Evolutionary conservation across 2,113 vertebrate genomes (phyloP).

Genomic region (Rhea americana): DNA sequence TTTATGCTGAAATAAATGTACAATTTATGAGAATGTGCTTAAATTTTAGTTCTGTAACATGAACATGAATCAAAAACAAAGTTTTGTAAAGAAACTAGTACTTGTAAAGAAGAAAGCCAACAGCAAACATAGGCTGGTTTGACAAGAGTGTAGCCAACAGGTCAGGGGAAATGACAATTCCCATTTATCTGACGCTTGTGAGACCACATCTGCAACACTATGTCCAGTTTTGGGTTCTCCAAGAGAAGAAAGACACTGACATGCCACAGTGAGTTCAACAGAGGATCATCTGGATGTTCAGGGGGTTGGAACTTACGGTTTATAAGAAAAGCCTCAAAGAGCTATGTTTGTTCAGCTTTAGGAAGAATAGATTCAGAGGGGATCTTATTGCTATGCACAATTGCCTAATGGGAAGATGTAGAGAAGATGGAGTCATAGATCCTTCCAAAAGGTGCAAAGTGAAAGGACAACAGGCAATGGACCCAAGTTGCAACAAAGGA

Average conservation of each 20-base stretch:
- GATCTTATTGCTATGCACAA: neutral
- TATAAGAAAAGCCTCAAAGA: neutral
- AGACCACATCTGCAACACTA: neutral
- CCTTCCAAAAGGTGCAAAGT: neutral
- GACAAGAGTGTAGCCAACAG: neutral
- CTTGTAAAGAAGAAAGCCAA: neutral
- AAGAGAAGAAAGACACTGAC: neutral
- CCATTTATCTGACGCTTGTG: neutral
- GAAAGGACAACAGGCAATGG: neutral
- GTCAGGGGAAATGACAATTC: neutral
- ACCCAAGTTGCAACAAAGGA: neutral
- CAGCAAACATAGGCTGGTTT: neutral
- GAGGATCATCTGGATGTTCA: neutral
- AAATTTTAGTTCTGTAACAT: neutral
- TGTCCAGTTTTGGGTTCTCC: neutral
- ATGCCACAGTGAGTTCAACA: neutral
- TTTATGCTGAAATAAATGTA: neutral
- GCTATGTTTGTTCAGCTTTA: neutral
- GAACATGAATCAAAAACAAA: neutral
- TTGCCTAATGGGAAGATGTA: neutral
- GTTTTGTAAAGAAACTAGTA: too few species aligned
- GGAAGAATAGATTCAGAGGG: neutral
- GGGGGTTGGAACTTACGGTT: neutral
- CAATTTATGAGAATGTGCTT: neutral
- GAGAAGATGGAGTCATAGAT: neutral